These are phyloP conservation scores for Enteromius treurensis DNA, from an alignment of 2,797 vertebrate genomes.

Conservation along the genomic window DNA sequence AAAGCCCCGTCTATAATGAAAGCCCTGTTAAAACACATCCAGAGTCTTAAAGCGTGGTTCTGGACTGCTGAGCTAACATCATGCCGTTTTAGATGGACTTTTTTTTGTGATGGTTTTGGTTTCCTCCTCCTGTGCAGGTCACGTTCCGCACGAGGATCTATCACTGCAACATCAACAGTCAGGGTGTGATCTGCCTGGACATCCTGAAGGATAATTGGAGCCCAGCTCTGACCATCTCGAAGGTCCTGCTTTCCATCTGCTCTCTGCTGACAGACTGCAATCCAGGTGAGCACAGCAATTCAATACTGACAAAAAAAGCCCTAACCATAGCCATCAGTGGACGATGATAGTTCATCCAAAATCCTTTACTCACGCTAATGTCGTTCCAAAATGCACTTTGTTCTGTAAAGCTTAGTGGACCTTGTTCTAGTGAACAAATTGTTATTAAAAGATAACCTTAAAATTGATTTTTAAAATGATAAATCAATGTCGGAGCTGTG, in stretches of 20 bases:
- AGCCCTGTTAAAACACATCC: slow-evolving; percentile 22
- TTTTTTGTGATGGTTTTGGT: slow-evolving; percentile 16
- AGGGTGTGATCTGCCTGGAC: slow-evolving; percentile 93
- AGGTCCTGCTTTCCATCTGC: slow-evolving; percentile 91
- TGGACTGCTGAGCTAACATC: not conserved
- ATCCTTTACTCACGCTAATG: not conserved
- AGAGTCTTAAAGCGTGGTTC: slow-evolving; percentile 9
- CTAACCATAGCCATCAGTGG: not conserved
- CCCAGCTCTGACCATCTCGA: slow-evolving; percentile 91
- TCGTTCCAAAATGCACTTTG: not conserved
- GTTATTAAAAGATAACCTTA: not conserved
- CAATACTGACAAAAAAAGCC: not conserved
- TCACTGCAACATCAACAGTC: slow-evolving; percentile 94
- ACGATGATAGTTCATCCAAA: not conserved
- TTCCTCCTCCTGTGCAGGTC: slow-evolving; percentile 72
- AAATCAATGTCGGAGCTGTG: not conserved
- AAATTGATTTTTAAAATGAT: not conserved
- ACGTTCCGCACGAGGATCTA: slow-evolving; percentile 92
- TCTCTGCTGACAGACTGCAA: slow-evolving; percentile 93
- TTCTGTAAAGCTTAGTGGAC: not conserved
- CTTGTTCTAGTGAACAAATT: not conserved
- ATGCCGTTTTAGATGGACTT: not conserved
- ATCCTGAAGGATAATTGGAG: slow-evolving; percentile 94
- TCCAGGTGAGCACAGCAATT: slow-evolving; percentile 76
- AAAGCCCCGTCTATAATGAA: slow-evolving; percentile 24